A percentile compares a stretch with the other conserved stretches of the same genome.
Conservation (phyloP, 1,140 invertebrate genomes). For the Drosophila busckii region DNA sequence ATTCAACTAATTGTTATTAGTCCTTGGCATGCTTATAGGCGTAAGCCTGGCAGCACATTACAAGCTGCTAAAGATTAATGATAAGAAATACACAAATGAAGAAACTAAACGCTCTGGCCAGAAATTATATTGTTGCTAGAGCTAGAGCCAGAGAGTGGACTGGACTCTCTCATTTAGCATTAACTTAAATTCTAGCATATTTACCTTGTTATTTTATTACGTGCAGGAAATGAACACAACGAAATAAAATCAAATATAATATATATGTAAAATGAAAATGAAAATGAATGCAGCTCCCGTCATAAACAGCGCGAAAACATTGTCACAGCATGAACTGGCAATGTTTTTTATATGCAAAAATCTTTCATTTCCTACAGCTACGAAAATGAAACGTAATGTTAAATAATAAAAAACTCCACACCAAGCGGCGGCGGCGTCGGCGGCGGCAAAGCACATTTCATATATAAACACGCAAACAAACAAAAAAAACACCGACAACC, state of each 20-base stretch:
- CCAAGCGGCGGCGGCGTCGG: conserved; percentile 32
- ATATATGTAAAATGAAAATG: background rate
- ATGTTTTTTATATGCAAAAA: conserved; percentile 75
- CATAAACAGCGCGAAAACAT: conserved; percentile 69
- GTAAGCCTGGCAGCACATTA: conserved; percentile 9
- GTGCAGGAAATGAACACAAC: conserved; percentile 62
- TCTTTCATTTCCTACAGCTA: conserved; percentile 71
- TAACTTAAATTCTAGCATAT: conserved; percentile 59
- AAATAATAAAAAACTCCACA: conserved; percentile 58
- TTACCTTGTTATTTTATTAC: conserved; percentile 72
- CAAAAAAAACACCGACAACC: background rate
- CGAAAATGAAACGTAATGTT: conserved; percentile 58
- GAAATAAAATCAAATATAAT: conserved; percentile 57
- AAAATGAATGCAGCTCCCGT: conserved; percentile 30
- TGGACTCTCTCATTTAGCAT: conserved; percentile 54
- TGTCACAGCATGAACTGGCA: conserved; percentile 68
- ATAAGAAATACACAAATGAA: conserved; percentile 56
- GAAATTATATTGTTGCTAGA: no score
- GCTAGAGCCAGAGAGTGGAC: background rate
- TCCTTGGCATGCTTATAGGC: conserved; percentile 29
- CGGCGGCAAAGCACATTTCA: conserved; percentile 64
- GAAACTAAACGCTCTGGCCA: no score
- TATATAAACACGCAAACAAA: conserved; percentile 5
- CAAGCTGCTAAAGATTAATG: conserved; percentile 55
- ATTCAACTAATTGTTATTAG: conserved; percentile 51